These are phyloP conservation scores for Engystomops pustulosus DNA, from an alignment of 2,113 vertebrate species.

Conservation along the genomic window DNA sequence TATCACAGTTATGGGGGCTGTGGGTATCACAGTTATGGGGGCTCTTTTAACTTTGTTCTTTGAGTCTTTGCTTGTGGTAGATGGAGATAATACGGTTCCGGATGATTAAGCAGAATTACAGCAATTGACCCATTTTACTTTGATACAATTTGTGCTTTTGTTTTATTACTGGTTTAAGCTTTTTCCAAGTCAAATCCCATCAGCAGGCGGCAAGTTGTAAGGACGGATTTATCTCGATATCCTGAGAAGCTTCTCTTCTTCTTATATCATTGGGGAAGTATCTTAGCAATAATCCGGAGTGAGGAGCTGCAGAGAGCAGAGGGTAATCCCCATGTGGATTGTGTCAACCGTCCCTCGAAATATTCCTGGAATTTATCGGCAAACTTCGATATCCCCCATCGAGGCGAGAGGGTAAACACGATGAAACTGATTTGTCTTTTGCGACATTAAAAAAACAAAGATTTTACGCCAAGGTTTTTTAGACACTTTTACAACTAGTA, in stretches of 20 bases:
- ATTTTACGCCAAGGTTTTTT: too few relatives aligned
- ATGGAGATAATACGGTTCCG: too few relatives aligned
- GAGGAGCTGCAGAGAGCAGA: neutral
- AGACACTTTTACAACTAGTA: too few relatives aligned
- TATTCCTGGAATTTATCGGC: neutral
- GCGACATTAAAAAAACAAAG: too few relatives aligned
- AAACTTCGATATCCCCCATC: too few relatives aligned
- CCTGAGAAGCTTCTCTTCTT: neutral
- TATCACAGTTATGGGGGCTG: neutral
- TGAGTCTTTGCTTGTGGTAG: neutral
- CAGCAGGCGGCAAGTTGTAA: constrained; percentile 5
- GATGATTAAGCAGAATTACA: neutral
- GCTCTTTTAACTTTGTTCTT: too few relatives aligned
- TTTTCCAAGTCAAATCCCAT: neutral
- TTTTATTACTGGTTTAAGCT: constrained; percentile 22
- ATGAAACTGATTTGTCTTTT: too few relatives aligned
- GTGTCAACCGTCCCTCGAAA: neutral
- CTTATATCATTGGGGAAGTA: constrained; percentile 10
- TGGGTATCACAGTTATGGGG: too few relatives aligned
- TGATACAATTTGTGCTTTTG: constrained; percentile 7
- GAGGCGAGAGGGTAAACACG: too few relatives aligned
- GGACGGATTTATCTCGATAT: neutral
- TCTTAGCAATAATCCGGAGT: constrained; percentile 1
- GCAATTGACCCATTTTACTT: neutral
- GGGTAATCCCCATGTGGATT: constrained; percentile 10